Evolutionary conservation across 2,113 vertebrate genomes (phyloP), one percentile per base, ranked within the genome.

Genomic region (Sinocyclocheilus grahami): DNA sequence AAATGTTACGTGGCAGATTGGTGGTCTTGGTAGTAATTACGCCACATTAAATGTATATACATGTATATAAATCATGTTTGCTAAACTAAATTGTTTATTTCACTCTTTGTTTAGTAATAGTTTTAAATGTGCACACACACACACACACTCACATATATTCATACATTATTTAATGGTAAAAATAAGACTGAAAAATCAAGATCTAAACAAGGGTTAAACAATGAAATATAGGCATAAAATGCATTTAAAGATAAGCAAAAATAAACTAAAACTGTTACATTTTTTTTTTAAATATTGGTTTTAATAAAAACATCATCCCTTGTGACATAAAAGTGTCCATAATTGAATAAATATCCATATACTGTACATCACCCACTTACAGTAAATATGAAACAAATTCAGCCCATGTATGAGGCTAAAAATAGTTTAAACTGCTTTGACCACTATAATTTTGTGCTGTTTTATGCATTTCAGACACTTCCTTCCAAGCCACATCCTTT

Each of bases 401-500:
- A 75, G 39, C 5, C 11, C 4, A 24, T 48, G 2, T 24, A 16
- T n/a, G 12, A 76, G 42, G 72, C 42, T 48, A 62, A 79, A 79
- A 24, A 1, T 60, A 80, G 27, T 62, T 65, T 22, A 65, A n/a
- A 65, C n/a, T 65, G 7, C 60, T 65, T 24, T 48, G 22, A 65
- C n/a, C 60, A 48, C 60, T 11, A 42, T 42, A 27, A 5, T 9
- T 63, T n/a, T 67, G 62, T 82, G 62, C 69, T 7, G 30, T 84
- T 60, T 24, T 58, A 53, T 55, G n/a, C n/a, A 82, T 53, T 69
- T 82, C 16, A 30, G 46, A 69, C 80, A 69, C 62, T 51, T 37
- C 20, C 12, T 18, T 58, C 20, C 13, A 39, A 18, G 51, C 24
- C 78, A 82, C 75, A 80, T 65, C n/a, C 20, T 75, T 69, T n/a